phyloP scores from a whole-genome alignment of 2,113 vertebrate genomes.

The Chloropsis hardwickii region DNA sequence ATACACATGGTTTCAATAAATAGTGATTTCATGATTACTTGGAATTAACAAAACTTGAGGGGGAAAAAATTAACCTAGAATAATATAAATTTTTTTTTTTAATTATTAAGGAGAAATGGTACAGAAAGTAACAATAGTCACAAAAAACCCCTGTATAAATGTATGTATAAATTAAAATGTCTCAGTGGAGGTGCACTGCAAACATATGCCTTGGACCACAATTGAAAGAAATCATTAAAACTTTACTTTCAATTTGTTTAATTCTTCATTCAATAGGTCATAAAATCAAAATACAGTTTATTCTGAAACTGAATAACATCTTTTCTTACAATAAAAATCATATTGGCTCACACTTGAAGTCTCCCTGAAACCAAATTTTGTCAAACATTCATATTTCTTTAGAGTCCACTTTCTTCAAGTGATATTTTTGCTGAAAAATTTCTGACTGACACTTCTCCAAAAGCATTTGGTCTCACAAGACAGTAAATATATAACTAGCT shows the following conservation, averaged over 20 bases:
- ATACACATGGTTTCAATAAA: background rate
- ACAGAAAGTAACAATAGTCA: background rate
- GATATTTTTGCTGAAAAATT: background rate
- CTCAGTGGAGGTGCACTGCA: background rate
- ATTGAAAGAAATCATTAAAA: background rate
- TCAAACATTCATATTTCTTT: background rate
- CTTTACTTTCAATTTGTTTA: background rate
- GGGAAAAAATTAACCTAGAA: background rate
- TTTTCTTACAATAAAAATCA: background rate
- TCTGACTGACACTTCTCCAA: background rate
- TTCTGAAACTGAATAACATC: background rate
- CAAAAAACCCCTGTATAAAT: background rate
- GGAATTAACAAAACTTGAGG: background rate
- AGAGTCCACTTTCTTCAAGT: background rate
- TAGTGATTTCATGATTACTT: background rate
- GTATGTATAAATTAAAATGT: background rate
- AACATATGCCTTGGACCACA: background rate
- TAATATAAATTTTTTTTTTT: background rate
- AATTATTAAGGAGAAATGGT: background rate
- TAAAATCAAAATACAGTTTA: background rate
- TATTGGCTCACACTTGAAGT: background rate
- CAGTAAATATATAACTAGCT: background rate
- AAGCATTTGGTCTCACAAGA: background rate
- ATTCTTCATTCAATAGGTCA: background rate
- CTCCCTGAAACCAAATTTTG: background rate